A percentile compares a stretch with the other conserved stretches of the same genome.
Conservation (phyloP, 2,113 vertebrate species). For the Myrmophylax atrothorax region DNA sequence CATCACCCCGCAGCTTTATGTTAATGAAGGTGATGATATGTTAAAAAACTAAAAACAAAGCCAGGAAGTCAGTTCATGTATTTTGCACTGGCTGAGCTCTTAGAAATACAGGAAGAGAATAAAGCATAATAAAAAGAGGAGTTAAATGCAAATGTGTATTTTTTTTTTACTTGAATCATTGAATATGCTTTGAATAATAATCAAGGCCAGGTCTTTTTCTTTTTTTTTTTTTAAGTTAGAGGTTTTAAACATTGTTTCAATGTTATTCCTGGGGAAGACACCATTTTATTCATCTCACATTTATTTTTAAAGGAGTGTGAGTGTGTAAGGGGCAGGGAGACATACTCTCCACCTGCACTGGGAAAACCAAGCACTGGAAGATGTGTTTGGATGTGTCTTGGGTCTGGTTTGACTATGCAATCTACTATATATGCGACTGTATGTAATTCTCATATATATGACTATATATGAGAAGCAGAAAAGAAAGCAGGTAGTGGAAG, state of each 20-base stretch:
- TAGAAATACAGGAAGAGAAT: neutral
- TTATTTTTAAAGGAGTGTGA: neutral
- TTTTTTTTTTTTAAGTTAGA: neutral
- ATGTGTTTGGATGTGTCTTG: neutral
- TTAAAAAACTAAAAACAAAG: constrained; percentile 5
- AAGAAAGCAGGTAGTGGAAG: neutral
- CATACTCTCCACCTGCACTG: neutral
- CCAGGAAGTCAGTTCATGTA: neutral
- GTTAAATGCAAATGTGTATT: neutral
- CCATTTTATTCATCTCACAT: neutral
- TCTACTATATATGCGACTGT: neutral
- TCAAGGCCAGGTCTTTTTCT: neutral
- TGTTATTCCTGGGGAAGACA: neutral
- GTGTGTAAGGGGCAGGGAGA: neutral
- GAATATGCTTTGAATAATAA: constrained; percentile 18
- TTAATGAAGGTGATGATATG: neutral
- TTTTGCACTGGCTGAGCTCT: neutral
- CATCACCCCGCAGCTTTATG: neutral
- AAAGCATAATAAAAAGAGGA: neutral
- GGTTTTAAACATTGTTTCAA: neutral
- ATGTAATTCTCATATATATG: too few species aligned
- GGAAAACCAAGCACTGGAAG: neutral
- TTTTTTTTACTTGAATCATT: neutral
- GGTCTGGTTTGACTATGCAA: neutral
- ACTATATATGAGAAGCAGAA: neutral